Base-by-base conservation (phyloP, 2,888 invertebrate species). In the Boloria selene region DNA sequence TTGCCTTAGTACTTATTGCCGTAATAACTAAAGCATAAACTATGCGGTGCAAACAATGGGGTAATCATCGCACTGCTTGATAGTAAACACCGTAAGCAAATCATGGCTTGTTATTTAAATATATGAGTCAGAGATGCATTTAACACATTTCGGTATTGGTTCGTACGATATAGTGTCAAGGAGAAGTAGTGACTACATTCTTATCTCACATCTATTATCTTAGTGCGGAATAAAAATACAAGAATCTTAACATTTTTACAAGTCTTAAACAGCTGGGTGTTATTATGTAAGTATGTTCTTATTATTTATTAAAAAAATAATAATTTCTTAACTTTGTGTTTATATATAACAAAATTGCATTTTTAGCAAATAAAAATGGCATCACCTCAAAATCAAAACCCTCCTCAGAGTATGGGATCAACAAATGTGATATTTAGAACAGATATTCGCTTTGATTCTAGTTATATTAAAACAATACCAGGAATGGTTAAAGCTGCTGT, bases 371-470 rank as follows among this genome's bases (percentile, higher is more conserved):
- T 17, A 49, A 59, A 38, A 17, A 89, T 89, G 89, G 80, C 88
- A 6, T 54, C 74, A 22, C 68, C 67, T 61, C 80, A 75, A 49
- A 77, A 58, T 17, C 72, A 64, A 50, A 68, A 67, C 26, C 64
- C 71, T 5, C 81, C 81, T 0, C 88, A 87, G 73, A 77, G 79
- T 17, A 81, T 88, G 83, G 88, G 90, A n/a, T 90, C 91, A 4
- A 81, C 83, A 0, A 91, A 91, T 75, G 87, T 87, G 0, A 81
- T 88, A 54, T 91, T 90, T 73, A 85, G 83, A 31, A 90, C 84
- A 0, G 84, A 87, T 66, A 79, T 82, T 5, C 75, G 90, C 17
- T 86, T 90, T 69, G 91, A 92, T 65, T 76, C 82, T 10, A 81
- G 85, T 0, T 91, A 89, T 64, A 49, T 90, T 52, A 86, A 75